Conservation (phyloP, 2,888 invertebrate species). For the Cacoxenus indagator region DNA sequence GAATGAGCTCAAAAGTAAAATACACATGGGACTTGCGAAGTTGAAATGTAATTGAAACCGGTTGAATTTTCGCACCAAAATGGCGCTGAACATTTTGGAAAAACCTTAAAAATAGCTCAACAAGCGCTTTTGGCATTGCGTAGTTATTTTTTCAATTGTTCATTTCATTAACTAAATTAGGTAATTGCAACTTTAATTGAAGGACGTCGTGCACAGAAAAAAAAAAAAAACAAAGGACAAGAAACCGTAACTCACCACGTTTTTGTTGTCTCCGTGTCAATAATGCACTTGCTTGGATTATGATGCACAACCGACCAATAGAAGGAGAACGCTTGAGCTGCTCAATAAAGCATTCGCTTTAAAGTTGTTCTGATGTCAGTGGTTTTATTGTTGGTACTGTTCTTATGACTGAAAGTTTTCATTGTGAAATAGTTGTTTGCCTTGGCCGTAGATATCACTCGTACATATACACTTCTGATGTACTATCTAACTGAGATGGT, state of each 20-base stretch:
- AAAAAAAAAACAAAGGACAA: not conserved
- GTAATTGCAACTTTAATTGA: conserved; percentile 10
- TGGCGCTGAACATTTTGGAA: not conserved
- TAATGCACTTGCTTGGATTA: no score
- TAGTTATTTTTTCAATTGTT: not conserved
- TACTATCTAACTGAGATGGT: not conserved
- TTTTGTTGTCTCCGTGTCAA: conserved; percentile 3
- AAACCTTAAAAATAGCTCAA: not conserved
- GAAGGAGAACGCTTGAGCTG: no score
- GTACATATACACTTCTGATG: not conserved
- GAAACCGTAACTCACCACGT: conserved; percentile 1
- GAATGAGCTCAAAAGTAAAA: no score
- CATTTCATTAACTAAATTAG: not conserved
- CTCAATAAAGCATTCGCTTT: not conserved
- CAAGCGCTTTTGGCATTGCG: not conserved
- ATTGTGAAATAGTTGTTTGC: not conserved
- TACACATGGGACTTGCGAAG: no score
- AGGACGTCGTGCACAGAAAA: not conserved
- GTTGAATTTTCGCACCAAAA: not conserved
- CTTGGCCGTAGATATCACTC: not conserved
- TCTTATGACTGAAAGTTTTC: not conserved
- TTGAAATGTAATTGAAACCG: no score
- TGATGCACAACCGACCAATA: no score
- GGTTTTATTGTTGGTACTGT: not conserved
- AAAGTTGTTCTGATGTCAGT: no score